Evolutionary conservation across 2,888 invertebrate genomes (phyloP), one percentile per base, ranked within the genome.

Genomic region (Galerucella calmariensis): DNA sequence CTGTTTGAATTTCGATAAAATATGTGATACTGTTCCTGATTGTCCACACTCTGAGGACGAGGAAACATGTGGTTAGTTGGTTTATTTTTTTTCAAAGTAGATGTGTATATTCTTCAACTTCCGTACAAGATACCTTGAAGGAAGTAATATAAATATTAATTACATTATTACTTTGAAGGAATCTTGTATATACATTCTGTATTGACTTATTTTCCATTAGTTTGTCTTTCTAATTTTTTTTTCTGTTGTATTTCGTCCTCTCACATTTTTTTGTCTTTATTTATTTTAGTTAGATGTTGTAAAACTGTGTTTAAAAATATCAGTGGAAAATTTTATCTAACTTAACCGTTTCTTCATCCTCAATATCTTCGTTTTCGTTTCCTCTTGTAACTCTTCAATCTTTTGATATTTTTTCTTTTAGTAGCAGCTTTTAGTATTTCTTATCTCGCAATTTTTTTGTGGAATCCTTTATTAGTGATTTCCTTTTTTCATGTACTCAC

Each of bases 11-110:
- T 85, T 89, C 70, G 84, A 85, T 68, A 87, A 88, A 79, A 85
- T 88, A 69, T 91, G 91, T 83, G 87, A 91, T 81, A 87, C 88
- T 24, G 80, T 84, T 59, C 75, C 81, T 44, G 90, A 91, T 79
- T 91, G 91, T 84, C 85, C 86, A 66, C 87, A 91, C 82, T 89
- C 89, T 51, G 91, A 91, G 80, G 92, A 92, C 82, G 92, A 92
- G 82, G 86, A 82, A 72, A 87, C 87, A 79, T 90, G 90, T 82
- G 88, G 88, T 88, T 87, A 87, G 88, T 87, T 41, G 35, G 0
- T 41, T 8, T 8, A 8, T 41, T 41, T 41, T 41, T 41, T 6
- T 35, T 35, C 35, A 35, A 41, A 41, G 51, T 65, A 58, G 24
- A 69, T 51, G 58, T 67, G 27, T 27, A 66, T 63, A 59, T 65